Evolutionary conservation across 2,888 invertebrate species (phyloP), one percentile per base, ranked within the genome.

Genomic region (Amphipyra tragopoginis): DNA sequence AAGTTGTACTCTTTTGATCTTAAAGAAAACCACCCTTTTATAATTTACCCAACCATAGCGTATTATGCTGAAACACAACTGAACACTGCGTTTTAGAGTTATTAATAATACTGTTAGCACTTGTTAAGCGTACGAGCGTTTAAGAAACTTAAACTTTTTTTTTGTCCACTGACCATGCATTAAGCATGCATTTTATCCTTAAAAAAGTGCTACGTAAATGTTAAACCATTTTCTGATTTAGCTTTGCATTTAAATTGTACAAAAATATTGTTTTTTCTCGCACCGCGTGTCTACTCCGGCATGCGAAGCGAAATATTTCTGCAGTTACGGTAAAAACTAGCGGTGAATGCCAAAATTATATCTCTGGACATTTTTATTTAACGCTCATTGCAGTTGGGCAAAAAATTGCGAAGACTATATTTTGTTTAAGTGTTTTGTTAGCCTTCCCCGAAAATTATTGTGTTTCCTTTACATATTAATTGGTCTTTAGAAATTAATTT

Each of bases 241-340:
- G 54, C 74, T 70, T 70, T 68, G 74, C 69, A 70, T 70, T 70
- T 74, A 73, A 74, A 70, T 60, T 70, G 54, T 52, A 55, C 40
- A 68, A 74, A 69, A 74, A 74, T 60, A 59, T 59, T 44, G 54
- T 66, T 59, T 73, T 49, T 51, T 55, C 43, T 39, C 51, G 42
- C 58, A 13, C 44, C 54, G 54, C 69, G 38, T 74, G 60, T 68
- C 74, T 50, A 39, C 38, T 43, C 34, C 39, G 53, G 73, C 67
- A 50, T 60, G 69, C 61, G 49, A 26, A 15, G 49, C 55, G 36
- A 56, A 74, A 70, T 53, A 61, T 68, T 55, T 52, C 49, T 56
- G 48, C 55, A 53, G 60, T 52, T 49, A 13, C 39, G 57, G 38
- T 44, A 54, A 62, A 69, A 71, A 53, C 75, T 44, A 44, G 70